phyloP scores from a whole-genome alignment of 1,140 invertebrate species.

The Aphelenchoides besseyi region DNA sequence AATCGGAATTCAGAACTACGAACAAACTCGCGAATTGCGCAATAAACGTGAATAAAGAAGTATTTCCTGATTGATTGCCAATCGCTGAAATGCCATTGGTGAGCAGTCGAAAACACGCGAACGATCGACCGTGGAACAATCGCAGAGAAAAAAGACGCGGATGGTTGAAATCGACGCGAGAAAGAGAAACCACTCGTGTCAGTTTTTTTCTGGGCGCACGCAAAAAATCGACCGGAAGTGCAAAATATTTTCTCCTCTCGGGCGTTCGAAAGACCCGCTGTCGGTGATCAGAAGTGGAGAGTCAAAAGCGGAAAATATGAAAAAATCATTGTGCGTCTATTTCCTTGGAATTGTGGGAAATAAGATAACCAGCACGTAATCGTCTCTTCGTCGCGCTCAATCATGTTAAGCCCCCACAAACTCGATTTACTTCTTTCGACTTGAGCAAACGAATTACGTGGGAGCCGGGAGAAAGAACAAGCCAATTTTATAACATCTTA shows the following conservation, averaged over 20 bases:
- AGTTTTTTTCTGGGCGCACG: not conserved
- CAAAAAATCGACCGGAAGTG: slow-evolving; percentile 1
- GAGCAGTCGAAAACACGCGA: not conserved
- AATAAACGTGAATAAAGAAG: not conserved
- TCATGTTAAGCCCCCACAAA: too few species aligned
- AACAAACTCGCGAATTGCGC: not conserved
- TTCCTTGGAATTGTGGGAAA: too few species aligned
- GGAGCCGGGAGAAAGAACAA: not conserved
- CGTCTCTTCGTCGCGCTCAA: too few species aligned
- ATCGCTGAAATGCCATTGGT: not conserved
- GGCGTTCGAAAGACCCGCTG: not conserved
- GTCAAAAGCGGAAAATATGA: not conserved
- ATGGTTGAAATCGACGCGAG: slow-evolving; percentile 2
- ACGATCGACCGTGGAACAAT: not conserved
- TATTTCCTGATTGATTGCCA: not conserved
- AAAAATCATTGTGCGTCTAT: too few species aligned
- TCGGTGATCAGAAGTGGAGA: not conserved
- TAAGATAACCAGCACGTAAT: too few species aligned
- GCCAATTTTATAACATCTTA: not conserved
- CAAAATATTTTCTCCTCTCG: not conserved
- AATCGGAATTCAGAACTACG: not conserved
- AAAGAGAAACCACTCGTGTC: too few species aligned
- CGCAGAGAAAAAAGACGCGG: not conserved
- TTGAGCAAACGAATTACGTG: not conserved
- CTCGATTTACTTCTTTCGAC: too few species aligned